Conservation (phyloP, 2,113 vertebrate species). For the Dipodomys merriami region DNA sequence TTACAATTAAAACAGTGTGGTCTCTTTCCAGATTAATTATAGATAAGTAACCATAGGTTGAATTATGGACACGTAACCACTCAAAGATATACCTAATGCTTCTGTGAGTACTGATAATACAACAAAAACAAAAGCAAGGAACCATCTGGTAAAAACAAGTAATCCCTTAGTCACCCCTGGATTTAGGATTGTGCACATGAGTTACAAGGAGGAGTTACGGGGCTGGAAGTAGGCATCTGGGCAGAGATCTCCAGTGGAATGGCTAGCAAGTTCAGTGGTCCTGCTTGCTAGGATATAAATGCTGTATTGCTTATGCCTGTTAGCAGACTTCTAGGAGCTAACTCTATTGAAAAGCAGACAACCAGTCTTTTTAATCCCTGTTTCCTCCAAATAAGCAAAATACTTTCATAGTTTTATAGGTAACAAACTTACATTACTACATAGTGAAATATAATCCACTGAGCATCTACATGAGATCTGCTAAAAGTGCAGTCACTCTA, state of each 20-base stretch:
- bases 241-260: not conserved
- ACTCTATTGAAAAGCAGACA: not conserved
- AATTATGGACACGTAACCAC: not conserved
- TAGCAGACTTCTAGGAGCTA: slow-evolving; percentile 19
- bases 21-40: slow-evolving; percentile 36
- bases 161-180: not conserved
- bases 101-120: not conserved
- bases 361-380: not conserved
- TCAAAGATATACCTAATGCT: not conserved
- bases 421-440: not conserved
- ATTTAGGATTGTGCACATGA: not conserved
- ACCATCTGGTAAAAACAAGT: not conserved
- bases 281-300: not conserved
- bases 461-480: slow-evolving; percentile 9
- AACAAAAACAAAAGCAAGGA: not conserved
- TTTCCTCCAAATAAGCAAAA: not conserved
- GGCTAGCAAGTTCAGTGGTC: not conserved
- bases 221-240: not conserved
- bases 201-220: not conserved
- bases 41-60: slow-evolving; percentile 20
- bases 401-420: not conserved
- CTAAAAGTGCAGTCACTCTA: not conserved
- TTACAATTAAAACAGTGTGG: not conserved
- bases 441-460: slow-evolving; percentile 15
- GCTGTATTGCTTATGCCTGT: not conserved